Conservation (phyloP, 2,113 vertebrate species). For the Phaethon lepturus region DNA sequence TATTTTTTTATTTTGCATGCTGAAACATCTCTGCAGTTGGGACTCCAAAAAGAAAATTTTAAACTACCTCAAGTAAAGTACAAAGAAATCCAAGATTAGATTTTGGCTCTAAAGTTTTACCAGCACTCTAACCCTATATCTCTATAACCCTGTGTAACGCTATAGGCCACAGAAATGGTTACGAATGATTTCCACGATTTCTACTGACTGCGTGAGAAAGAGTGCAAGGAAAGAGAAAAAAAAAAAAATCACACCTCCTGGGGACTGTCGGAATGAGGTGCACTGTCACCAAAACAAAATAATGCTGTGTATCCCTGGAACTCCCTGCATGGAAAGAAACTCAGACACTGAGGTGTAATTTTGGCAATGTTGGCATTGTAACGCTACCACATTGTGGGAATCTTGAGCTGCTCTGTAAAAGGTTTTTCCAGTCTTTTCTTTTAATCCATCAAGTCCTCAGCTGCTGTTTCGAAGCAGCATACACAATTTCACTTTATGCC, state of each 20-base stretch:
- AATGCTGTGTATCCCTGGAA: neutral
- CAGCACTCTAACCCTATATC: neutral
- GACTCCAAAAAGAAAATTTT: neutral
- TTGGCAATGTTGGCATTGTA: neutral
- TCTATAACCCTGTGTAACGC: neutral
- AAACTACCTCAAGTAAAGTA: neutral
- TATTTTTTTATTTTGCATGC: neutral
- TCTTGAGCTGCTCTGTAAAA: neutral
- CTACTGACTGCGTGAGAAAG: neutral
- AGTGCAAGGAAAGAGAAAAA: neutral
- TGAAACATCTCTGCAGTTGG: neutral
- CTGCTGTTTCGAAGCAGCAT: neutral
- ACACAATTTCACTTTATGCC: neutral
- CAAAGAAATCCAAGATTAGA: neutral
- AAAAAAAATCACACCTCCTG: neutral
- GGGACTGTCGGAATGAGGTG: neutral
- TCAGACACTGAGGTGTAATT: neutral
- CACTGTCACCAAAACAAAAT: neutral
- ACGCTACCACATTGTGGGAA: fast-evolving
- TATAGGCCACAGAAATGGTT: neutral
- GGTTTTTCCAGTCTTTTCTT: neutral
- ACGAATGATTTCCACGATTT: neutral
- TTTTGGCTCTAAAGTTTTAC: neutral
- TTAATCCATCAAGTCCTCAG: neutral
- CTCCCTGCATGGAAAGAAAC: neutral